Evolutionary conservation across 1,140 invertebrate genomes (phyloP).

Genomic region (Dreissena polymorpha): DNA sequence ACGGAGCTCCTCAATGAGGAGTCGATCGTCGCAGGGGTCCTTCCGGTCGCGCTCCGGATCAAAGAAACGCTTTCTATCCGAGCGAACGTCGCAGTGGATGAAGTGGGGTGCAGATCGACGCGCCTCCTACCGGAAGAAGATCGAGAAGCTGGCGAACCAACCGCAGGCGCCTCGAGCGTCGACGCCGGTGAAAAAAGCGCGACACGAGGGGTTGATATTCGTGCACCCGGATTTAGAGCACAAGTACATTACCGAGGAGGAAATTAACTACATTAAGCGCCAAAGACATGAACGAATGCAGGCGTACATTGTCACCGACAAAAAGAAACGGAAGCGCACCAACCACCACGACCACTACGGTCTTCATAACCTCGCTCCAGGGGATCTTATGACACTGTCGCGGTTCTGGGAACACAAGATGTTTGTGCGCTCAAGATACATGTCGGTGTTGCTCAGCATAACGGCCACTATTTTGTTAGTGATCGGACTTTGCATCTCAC

Average conservation of each 20-base stretch:
- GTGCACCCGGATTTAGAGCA: slow-evolving; percentile 74
- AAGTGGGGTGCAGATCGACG: slow-evolving; percentile 75
- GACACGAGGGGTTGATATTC: slow-evolving; percentile 76
- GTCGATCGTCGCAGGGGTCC: slow-evolving; percentile 65
- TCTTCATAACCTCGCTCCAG: slow-evolving; percentile 66
- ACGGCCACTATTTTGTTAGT: slow-evolving; percentile 41
- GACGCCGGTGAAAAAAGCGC: slow-evolving; percentile 77
- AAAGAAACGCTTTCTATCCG: slow-evolving; percentile 65
- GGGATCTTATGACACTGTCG: slow-evolving; percentile 72
- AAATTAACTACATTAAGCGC: slow-evolving; percentile 72
- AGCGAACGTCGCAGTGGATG: slow-evolving; percentile 72
- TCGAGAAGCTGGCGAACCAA: slow-evolving; percentile 71
- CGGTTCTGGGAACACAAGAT: slow-evolving; percentile 76
- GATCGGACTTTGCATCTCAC: slow-evolving; percentile 40
- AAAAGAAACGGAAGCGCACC: slow-evolving; percentile 59
- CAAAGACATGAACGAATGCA: slow-evolving; percentile 71
- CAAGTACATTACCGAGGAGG: slow-evolving; percentile 73
- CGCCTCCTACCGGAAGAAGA: slow-evolving; percentile 69
- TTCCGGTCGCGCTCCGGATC: slow-evolving; percentile 64
- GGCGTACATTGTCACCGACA: slow-evolving; percentile 71
- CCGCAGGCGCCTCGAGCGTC: slow-evolving; percentile 69
- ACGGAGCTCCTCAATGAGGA: slow-evolving; percentile 59
- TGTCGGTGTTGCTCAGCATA: slow-evolving; percentile 66
- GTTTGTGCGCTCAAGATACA: slow-evolving; percentile 70
- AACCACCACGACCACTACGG: slow-evolving; percentile 59